Conservation (phyloP, 1,140 invertebrate genomes). For the Polyergus mexicanus region DNA sequence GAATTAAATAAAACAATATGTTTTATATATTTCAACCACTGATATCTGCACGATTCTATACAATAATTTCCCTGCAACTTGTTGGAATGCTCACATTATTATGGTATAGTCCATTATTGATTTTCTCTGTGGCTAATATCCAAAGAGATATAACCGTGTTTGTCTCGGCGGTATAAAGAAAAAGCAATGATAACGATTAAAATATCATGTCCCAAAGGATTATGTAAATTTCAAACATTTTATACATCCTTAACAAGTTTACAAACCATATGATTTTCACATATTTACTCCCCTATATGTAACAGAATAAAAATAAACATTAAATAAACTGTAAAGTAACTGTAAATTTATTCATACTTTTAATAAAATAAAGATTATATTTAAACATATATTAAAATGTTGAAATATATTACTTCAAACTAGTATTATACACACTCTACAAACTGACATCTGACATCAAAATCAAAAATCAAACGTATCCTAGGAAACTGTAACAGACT, state of each 20-base stretch:
- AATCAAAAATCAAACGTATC: slow-evolving; percentile 42
- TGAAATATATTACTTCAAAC: slow-evolving; percentile 2
- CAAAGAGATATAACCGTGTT: slow-evolving; percentile 20
- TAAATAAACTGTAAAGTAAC: slow-evolving; percentile 20
- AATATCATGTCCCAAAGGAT: slow-evolving; percentile 12
- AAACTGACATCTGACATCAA: slow-evolving; percentile 21
- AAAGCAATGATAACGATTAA: background rate
- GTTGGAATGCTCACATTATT: slow-evolving; percentile 76
- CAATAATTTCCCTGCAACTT: slow-evolving; percentile 72
- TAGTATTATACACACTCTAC: background rate
- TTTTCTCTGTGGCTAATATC: slow-evolving; percentile 70
- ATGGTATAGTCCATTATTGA: slow-evolving; percentile 75
- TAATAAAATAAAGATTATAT: slow-evolving; percentile 12
- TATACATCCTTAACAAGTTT: slow-evolving; percentile 14
- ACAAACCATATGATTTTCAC: background rate
- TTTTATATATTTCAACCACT: slow-evolving; percentile 22
- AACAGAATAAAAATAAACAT: slow-evolving; percentile 9
- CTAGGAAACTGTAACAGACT: slow-evolving; percentile 65
- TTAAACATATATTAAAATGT: background rate
- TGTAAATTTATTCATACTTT: background rate
- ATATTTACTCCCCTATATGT: background rate
- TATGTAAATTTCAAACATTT: slow-evolving; percentile 12
- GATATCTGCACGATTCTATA: slow-evolving; percentile 44
- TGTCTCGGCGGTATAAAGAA: background rate
- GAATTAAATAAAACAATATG: slow-evolving; percentile 12